phyloP scores from a whole-genome alignment of 1,140 invertebrate genomes.

The Ptiloglossa arizonensis region DNA sequence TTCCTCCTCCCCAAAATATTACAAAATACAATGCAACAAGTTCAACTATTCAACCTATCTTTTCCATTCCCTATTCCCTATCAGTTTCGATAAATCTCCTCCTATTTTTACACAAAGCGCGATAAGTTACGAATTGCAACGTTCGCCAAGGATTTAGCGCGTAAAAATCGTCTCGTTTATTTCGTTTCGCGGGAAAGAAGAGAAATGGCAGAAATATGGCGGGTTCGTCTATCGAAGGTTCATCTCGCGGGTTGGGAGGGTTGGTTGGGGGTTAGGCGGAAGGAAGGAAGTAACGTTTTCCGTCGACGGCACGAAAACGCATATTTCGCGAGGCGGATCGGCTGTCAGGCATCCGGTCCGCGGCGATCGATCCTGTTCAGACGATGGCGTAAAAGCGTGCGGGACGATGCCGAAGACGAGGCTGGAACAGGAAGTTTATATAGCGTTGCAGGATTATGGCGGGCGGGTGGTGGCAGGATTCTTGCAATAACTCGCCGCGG shows the following conservation, averaged over 20 bases:
- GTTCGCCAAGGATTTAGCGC: too few relatives aligned
- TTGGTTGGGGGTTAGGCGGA: background rate
- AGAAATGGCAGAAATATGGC: background rate
- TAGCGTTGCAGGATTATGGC: constrained; percentile 59
- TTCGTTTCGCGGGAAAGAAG: background rate
- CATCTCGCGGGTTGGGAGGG: background rate
- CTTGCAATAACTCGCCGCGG: constrained; percentile 67
- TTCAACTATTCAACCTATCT: too few relatives aligned
- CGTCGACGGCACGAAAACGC: background rate
- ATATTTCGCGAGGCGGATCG: constrained; percentile 45
- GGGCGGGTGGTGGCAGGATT: constrained; percentile 57
- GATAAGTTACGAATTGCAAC: too few relatives aligned
- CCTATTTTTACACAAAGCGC: too few relatives aligned
- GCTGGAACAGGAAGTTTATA: constrained; percentile 56
- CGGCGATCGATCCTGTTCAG: constrained; percentile 42
- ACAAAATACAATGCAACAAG: too few relatives aligned
- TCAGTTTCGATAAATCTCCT: too few relatives aligned
- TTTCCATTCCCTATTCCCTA: too few relatives aligned
- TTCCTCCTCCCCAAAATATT: too few relatives aligned
- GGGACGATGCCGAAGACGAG: constrained; percentile 39
- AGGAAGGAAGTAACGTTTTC: background rate
- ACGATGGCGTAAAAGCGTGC: constrained; percentile 47
- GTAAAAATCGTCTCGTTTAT: too few relatives aligned
- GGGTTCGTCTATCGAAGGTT: background rate
- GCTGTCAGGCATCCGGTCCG: constrained; percentile 22